Evolutionary conservation across 2,113 vertebrate species (phyloP).

Genomic region (Caranx ignobilis): DNA sequence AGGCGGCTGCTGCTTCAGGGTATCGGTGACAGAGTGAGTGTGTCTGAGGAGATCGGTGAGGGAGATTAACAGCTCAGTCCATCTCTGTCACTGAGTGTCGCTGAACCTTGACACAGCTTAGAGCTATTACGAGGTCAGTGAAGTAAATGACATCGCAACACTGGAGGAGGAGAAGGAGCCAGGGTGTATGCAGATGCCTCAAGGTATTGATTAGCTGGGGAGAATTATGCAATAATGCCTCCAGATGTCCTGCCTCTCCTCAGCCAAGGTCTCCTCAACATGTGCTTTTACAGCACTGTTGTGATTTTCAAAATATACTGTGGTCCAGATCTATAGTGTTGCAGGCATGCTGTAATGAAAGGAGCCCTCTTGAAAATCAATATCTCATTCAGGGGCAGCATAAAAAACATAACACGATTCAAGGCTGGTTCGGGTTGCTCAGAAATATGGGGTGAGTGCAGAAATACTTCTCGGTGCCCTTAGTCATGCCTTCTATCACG

Average conservation of each 20-base stretch:
- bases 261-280: slow-evolving; percentile 4
- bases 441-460: slow-evolving; percentile 4
- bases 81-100: slow-evolving; percentile 74
- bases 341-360: slow-evolving; percentile 46
- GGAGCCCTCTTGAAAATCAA: slow-evolving; percentile 60
- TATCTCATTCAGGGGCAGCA: slow-evolving; percentile 60
- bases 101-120: slow-evolving; percentile 80
- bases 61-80: slow-evolving; percentile 82
- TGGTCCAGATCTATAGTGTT: slow-evolving; percentile 35
- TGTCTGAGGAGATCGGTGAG: slow-evolving; percentile 75
- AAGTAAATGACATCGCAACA: slow-evolving; percentile 63
- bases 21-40: slow-evolving; percentile 77
- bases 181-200: slow-evolving; percentile 44
- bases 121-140: slow-evolving; percentile 76
- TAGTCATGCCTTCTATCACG: slow-evolving; percentile 10
- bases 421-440: slow-evolving; percentile 35
- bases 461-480: slow-evolving; percentile 37
- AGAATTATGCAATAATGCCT: slow-evolving; percentile 41
- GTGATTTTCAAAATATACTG: slow-evolving; percentile 42
- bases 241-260: background rate
- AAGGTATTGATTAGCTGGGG: slow-evolving; percentile 15
- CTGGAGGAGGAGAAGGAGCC: slow-evolving; percentile 15
- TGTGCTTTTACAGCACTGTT: slow-evolving; percentile 36
- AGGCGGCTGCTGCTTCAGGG: slow-evolving; percentile 69
- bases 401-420: slow-evolving; percentile 54